Evolutionary conservation across 2,888 invertebrate genomes (phyloP), one percentile per base, ranked within the genome.

Genomic region (Euclidia mi): DNA sequence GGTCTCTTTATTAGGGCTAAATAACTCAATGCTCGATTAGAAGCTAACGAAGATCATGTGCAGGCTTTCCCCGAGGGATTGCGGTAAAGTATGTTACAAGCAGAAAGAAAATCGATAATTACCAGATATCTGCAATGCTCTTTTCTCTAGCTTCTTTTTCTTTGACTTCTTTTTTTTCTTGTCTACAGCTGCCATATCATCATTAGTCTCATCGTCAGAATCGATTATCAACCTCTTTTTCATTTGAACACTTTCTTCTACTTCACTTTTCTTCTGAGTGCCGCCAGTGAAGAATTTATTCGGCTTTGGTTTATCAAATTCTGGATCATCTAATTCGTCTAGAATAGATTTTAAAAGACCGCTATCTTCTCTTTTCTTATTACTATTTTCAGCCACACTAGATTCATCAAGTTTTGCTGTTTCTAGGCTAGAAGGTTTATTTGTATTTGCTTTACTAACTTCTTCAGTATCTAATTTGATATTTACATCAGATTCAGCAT

Each of bases 61-160:
- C n/a, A n/a, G n/a, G 20, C 20, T 20, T 1, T 4, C 1, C 20
- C 20, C 20, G 20, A 20, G 20, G 1, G 20, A 20, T 20, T 20
- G n/a, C n/a, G 20, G 20, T 20, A 20, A 20, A 20, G 2, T 2
- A 17, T n/a, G n/a, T n/a, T n/a, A n/a, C n/a, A n/a, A n/a, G n/a
- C n/a, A n/a, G n/a, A 38, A 12, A 28, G 12, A 3, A 28, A 9
- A 34, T 34, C 31, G 45, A 14, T 29, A 42, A 14, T 50, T 77
- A 94, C 95, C 95, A 73, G 95, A 95, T 62, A 94, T 90, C 57
- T 92, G 91, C 25, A 94, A 64, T 6, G 89, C 92, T 18, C 84
- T 89, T 71, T 86, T 73, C 62, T 92, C 87, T 0, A 71, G 64
- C 52, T 85, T 91, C 49, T 78, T 88, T 71, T 87, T 93, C 52